Evolutionary conservation across 2,797 vertebrate species (phyloP), one percentile per base, ranked within the genome.

Genomic region (Microctenopoma stevenorrisi): DNA sequence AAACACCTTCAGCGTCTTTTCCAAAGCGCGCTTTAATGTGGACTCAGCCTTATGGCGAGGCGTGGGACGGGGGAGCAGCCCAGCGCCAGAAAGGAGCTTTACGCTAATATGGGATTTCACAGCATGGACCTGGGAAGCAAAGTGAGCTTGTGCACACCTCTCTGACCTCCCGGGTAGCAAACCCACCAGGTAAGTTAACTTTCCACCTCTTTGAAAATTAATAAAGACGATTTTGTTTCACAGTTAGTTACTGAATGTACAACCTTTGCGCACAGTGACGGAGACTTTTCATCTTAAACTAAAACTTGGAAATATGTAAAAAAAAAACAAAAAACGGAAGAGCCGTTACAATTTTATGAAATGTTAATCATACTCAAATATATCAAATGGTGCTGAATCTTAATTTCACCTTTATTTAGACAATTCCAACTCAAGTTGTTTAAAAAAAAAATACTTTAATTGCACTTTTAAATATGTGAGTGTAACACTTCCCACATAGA

Each of bases 1-100:
- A 64, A 88, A 90, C 91, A 94, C 92, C 92, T 93, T 92, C 86
- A 87, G 82, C 88, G 87, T 91, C 85, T 90, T 89, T 88, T 86
- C 70, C 81, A 60, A 69, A 69, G 76, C 70, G 79, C 74, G 81
- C 78, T 84, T 80, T 72, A 67, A 83, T 43, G 81, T 81, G 85
- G 78, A 90, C 66, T 52, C 78, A 87, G 83, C 81, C 80, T 55
- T 64, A 83, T 84, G 85, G 69, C 70, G 86, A 69, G 59, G 71
- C 68, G 77, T 53, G 67, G 72, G 70, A 72, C 78, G n/a, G 16
- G 35, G 71, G 66, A 82, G 50, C 78, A 58, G 74, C 25, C 65
- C 71, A 38, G 66, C 54, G 62, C 48, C 35, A 22, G 14, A 56
- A 66, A 51, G 56, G 76, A 86, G 68, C 59, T 67, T 25, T 22